Evolutionary conservation across 2,888 invertebrate genomes (phyloP).

Genomic region (Pachycephus smyrnensis): DNA sequence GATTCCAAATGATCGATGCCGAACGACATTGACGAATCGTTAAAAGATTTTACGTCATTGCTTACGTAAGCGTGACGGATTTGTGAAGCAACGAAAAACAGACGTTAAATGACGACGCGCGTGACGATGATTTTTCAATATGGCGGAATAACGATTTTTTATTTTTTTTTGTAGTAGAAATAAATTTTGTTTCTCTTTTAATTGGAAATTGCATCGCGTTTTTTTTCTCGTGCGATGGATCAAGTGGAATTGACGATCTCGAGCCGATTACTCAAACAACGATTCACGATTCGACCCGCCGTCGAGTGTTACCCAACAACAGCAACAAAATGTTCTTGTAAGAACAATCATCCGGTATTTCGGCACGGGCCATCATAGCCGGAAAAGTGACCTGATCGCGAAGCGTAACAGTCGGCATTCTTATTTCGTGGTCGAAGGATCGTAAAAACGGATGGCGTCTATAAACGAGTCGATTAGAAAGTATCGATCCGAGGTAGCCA

Average conservation of each 20-base stretch:
- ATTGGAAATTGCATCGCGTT: neutral
- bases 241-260: neutral
- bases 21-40: neutral
- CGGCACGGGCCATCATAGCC: neutral
- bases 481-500: neutral
- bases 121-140: neutral
- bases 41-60: neutral
- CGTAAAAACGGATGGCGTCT: too few species aligned
- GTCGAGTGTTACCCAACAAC: neutral
- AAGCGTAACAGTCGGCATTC: neutral
- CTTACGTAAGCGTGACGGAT: neutral
- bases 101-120: too few species aligned
- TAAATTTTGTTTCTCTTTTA: neutral
- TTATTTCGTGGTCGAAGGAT: neutral
- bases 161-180: too few species aligned
- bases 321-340: neutral
- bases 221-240: neutral
- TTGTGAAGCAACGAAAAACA: too few species aligned
- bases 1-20: neutral
- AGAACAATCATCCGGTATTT: neutral
- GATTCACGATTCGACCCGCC: neutral
- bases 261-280: too few species aligned
- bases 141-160: neutral
- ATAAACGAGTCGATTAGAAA: neutral
- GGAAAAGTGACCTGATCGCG: neutral